Conservation (phyloP, 2,113 vertebrate species). For the Baryphthengus martii region DNA sequence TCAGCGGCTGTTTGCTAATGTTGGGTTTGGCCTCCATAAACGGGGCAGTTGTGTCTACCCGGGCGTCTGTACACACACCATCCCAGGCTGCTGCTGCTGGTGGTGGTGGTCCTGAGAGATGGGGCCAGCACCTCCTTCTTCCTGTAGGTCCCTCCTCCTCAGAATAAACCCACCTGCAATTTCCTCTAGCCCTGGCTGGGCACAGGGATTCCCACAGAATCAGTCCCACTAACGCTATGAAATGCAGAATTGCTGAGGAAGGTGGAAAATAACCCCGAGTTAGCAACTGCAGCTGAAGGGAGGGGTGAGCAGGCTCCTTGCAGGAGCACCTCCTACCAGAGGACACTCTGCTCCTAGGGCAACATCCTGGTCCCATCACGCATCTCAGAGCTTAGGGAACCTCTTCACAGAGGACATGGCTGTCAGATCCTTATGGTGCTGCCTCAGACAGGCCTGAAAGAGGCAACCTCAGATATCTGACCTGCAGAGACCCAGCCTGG, state of each 20-base stretch:
- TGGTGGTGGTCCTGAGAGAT: neutral
- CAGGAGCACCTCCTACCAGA: neutral
- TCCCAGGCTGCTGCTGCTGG: neutral
- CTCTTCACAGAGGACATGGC: neutral
- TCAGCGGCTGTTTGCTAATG: neutral
- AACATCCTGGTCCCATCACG: neutral
- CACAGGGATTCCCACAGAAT: neutral
- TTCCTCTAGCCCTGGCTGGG: neutral
- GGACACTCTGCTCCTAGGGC: neutral
- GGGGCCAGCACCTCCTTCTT: neutral
- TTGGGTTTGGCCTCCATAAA: neutral
- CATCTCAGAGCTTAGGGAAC: neutral
- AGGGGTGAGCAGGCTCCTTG: neutral
- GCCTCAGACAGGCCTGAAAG: neutral
- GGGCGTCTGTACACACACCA: rapidly evolving
- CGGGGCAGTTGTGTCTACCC: rapidly evolving
- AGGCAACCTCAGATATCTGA: rapidly evolving
- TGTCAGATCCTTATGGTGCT: neutral
- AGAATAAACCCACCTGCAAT: neutral
- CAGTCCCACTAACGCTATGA: rapidly evolving
- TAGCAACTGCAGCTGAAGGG: neutral
- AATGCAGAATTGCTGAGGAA: neutral
- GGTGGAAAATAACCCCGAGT: neutral
- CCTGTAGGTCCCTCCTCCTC: neutral
- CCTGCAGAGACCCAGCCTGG: neutral